phyloP scores from a whole-genome alignment of 2,888 invertebrate species.

The Pomacea canaliculata region DNA sequence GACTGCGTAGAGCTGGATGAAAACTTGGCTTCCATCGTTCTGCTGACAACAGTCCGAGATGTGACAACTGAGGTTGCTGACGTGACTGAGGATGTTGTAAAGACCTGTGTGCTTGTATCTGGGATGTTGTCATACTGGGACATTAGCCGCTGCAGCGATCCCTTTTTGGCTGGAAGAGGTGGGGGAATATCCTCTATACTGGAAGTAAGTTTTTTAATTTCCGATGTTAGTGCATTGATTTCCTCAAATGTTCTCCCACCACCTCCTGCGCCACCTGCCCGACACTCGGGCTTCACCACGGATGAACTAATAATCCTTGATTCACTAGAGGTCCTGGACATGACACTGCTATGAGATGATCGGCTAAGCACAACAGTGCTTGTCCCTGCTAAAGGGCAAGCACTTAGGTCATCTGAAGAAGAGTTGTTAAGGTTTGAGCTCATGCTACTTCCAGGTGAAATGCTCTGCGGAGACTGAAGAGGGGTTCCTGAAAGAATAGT shows the following conservation, averaged over 20 bases:
- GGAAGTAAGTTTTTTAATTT: conserved; percentile 57
- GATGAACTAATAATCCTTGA: conserved; percentile 35
- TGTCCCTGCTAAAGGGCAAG: background rate
- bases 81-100: conserved; percentile 27
- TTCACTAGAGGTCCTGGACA: conserved; percentile 48
- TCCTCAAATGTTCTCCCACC: conserved; percentile 48
- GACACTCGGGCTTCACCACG: background rate
- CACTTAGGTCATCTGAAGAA: conserved; percentile 26
- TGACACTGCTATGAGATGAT: conserved; percentile 30
- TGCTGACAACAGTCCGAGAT: conserved; percentile 42
- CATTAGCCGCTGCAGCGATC: conserved; percentile 74
- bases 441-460: conserved; percentile 80
- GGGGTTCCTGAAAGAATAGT: conserved; percentile 31
- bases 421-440: conserved; percentile 91
- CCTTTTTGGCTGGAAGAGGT: conserved; percentile 76
- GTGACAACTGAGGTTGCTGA: conserved; percentile 35
- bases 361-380: conserved; percentile 18
- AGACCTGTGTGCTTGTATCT: conserved; percentile 31
- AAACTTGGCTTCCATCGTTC: conserved; percentile 45
- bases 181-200: conserved; percentile 72
- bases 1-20: conserved; percentile 43
- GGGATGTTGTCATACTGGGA: conserved; percentile 81
- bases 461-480: conserved; percentile 35
- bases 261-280: conserved; percentile 1
- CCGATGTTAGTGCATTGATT: conserved; percentile 57